These are phyloP conservation scores for Zaprionus camerounensis DNA, from an alignment of 1,140 invertebrate species.

Conservation along the genomic window DNA sequence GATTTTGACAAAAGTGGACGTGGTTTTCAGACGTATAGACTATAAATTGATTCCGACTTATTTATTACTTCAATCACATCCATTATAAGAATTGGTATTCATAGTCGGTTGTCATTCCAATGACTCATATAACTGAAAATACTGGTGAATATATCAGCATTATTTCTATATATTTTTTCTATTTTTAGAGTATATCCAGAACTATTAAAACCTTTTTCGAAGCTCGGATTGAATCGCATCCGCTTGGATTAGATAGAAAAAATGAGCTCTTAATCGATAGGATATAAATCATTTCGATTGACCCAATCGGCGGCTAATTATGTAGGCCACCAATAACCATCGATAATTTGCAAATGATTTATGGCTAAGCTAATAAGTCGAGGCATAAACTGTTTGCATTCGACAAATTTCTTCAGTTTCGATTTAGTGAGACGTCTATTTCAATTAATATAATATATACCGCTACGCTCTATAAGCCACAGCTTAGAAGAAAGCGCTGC, in stretches of 20 bases:
- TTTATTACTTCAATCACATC: too few species aligned
- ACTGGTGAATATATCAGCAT: background rate
- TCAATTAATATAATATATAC: background rate
- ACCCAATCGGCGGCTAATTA: background rate
- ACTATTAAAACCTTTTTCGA: too few species aligned
- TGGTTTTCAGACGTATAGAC: background rate
- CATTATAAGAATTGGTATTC: too few species aligned
- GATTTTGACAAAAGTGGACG: background rate
- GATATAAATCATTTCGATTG: background rate
- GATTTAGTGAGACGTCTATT: conserved; percentile 1
- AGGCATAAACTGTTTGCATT: background rate
- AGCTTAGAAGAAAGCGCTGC: too few species aligned
- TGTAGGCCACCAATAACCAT: background rate
- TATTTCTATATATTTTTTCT: background rate
- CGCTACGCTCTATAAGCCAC: too few species aligned
- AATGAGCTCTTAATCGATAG: background rate
- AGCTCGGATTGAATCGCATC: background rate
- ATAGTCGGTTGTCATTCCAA: background rate
- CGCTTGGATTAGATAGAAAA: background rate
- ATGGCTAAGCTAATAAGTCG: background rate
- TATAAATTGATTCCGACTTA: too few species aligned
- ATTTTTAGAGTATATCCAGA: too few species aligned
- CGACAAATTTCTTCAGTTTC: background rate
- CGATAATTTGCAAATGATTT: background rate
- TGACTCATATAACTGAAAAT: background rate